Conservation (phyloP, 1,140 invertebrate genomes). For the Wiebesia pumilae region DNA sequence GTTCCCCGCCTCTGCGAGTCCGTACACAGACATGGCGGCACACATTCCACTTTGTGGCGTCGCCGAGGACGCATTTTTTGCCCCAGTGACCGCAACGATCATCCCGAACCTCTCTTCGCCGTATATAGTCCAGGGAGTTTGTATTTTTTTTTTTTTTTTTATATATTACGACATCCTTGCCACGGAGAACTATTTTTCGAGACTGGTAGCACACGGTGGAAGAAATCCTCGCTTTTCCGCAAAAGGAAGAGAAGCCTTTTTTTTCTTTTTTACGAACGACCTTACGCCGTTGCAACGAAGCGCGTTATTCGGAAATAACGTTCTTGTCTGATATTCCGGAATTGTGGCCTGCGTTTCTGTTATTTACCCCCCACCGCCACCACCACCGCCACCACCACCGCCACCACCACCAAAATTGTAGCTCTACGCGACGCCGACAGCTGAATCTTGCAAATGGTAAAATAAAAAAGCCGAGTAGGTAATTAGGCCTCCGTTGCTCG, state of each 20-base stretch:
- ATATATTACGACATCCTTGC: not conserved
- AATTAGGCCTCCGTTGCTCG: not conserved
- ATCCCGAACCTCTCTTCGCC: not conserved
- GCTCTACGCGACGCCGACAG: no score
- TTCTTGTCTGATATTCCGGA: not conserved
- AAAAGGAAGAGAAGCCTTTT: not conserved
- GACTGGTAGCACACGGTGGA: not conserved
- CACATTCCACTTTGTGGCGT: not conserved
- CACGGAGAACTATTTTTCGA: not conserved
- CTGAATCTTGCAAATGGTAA: no score
- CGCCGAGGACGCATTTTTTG: slow-evolving; percentile 7
- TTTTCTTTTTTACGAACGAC: not conserved
- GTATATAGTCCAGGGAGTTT: not conserved
- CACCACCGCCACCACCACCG: no score
- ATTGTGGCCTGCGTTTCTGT: not conserved
- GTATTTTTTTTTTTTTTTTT: not conserved
- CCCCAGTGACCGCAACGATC: not conserved
- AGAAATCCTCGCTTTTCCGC: not conserved
- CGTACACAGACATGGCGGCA: not conserved
- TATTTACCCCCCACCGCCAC: not conserved
- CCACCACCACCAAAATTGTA: no score
- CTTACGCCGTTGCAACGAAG: not conserved
- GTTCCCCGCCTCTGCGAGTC: not conserved
- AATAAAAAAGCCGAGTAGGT: no score
- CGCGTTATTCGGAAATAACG: not conserved